Evolutionary conservation across 2,113 vertebrate genomes (phyloP).

Genomic region (Carettochelys insculpta): DNA sequence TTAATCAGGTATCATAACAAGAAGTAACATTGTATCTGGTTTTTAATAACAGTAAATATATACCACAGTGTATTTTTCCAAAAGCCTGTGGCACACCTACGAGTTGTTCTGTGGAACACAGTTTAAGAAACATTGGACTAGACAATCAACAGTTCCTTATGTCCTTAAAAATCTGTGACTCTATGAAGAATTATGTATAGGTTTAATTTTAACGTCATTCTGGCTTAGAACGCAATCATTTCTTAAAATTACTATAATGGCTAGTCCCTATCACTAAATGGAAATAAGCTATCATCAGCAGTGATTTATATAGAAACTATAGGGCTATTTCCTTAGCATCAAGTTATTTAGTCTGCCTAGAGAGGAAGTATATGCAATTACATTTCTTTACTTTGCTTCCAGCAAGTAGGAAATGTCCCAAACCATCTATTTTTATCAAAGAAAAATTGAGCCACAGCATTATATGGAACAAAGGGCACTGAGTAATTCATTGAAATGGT

Average conservation of each 20-base stretch:
- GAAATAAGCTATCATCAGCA: not conserved
- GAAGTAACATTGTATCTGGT: too few relatives aligned
- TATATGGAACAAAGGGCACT: slow-evolving; percentile 65
- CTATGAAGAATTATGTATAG: not conserved
- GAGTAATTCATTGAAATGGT: slow-evolving; percentile 67
- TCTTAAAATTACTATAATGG: not conserved
- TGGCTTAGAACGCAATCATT: not conserved
- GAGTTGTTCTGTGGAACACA: too few relatives aligned
- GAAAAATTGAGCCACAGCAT: slow-evolving; percentile 12
- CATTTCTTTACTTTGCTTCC: not conserved
- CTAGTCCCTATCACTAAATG: not conserved
- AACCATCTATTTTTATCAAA: slow-evolving; percentile 61
- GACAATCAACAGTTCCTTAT: not conserved
- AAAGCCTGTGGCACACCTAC: too few relatives aligned
- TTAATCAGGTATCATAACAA: too few relatives aligned
- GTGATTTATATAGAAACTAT: rapidly evolving
- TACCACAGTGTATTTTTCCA: too few relatives aligned
- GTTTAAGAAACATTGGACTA: too few relatives aligned
- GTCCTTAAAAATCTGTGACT: not conserved
- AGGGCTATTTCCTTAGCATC: not conserved
- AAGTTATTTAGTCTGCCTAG: not conserved
- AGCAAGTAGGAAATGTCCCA: slow-evolving; percentile 47
- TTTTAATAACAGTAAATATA: too few relatives aligned
- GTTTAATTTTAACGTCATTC: not conserved
- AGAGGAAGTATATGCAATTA: slow-evolving; percentile 39